Evolutionary conservation across 2,888 invertebrate species (phyloP).

Genomic region (Drosophila demipolita): DNA sequence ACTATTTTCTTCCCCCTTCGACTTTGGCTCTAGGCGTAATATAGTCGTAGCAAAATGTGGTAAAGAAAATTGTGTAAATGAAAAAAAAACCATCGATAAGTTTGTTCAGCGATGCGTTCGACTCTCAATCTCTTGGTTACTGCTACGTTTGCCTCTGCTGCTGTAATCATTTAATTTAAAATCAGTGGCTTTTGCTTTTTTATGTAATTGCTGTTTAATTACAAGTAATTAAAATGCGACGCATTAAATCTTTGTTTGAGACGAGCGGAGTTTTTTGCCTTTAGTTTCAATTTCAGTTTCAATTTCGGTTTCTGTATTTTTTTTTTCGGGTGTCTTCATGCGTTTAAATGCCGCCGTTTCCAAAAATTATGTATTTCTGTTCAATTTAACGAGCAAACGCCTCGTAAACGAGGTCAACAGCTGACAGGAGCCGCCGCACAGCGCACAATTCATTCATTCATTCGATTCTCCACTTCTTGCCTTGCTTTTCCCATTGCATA

Average conservation of each 20-base stretch:
- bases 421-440: constrained; percentile 49
- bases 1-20: not conserved
- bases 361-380: constrained; percentile 41
- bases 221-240: constrained; percentile 73
- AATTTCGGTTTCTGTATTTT: constrained; percentile 6
- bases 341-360: constrained; percentile 11
- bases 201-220: constrained; percentile 77
- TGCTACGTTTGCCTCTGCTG: constrained; percentile 40
- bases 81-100: constrained; percentile 41
- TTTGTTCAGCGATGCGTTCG: constrained; percentile 63
- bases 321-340: constrained; percentile 1
- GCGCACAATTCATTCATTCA: constrained; percentile 41
- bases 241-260: constrained; percentile 49
- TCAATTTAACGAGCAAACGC: constrained; percentile 31
- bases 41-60: constrained; percentile 5
- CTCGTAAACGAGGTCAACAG: constrained; percentile 66
- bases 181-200: constrained; percentile 62
- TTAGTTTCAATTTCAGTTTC: constrained; percentile 1
- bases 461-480: constrained; percentile 34
- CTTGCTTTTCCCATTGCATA: constrained; percentile 61
- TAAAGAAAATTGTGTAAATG: constrained; percentile 8
- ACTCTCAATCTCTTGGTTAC: constrained; percentile 18
- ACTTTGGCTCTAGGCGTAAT: constrained; percentile 42
- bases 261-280: constrained; percentile 32
- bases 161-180: constrained; percentile 76